Evolutionary conservation across 2,888 invertebrate species (phyloP).

Genomic region (Celastrina argiolus): DNA sequence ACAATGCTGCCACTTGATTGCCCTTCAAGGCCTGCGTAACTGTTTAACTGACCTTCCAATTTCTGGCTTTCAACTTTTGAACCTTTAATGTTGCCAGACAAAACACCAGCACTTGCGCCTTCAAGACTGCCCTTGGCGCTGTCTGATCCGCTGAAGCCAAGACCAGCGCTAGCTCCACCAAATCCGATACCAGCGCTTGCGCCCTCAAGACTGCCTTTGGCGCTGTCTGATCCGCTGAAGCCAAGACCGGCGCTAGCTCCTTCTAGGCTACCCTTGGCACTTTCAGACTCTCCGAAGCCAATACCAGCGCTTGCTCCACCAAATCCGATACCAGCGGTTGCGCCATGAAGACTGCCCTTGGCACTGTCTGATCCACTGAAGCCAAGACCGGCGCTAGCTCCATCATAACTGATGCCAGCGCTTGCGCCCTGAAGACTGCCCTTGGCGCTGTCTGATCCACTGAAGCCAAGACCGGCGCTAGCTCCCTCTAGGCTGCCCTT

Average conservation of each 20-base stretch:
- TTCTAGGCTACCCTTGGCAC: neutral
- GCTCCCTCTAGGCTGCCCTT: neutral
- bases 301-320: neutral
- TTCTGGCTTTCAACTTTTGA: neutral
- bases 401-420: neutral
- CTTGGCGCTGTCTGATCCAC: neutral
- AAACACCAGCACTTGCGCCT: neutral
- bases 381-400: neutral
- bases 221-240: neutral
- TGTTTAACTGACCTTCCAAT: neutral
- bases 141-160: neutral
- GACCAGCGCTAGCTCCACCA: neutral
- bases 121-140: neutral
- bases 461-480: neutral
- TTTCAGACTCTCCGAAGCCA: neutral
- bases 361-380: neutral
- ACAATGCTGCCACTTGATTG: neutral
- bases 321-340: neutral
- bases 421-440: neutral
- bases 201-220: neutral
- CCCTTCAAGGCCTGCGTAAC: neutral
- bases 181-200: neutral
- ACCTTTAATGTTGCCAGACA: too few species aligned
- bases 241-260: neutral
- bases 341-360: neutral